A percentile compares a stretch with the other conserved stretches of the same genome.
phyloP scores from a whole-genome alignment of 2,888 invertebrate genomes.

The Cinara cedri region DNA sequence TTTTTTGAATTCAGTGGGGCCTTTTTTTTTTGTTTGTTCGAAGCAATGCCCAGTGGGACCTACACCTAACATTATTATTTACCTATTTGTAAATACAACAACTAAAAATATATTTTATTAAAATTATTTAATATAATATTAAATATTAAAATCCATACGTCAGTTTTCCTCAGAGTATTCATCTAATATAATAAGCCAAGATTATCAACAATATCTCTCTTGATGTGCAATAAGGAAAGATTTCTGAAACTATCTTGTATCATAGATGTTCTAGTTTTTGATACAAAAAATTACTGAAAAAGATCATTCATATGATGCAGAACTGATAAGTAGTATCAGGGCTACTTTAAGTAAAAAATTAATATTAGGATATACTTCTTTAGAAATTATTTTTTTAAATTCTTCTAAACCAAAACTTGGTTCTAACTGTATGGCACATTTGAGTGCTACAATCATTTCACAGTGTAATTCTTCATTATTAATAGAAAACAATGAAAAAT shows the following conservation, averaged over 20 bases:
- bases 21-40: too few species aligned
- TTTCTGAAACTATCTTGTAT: background rate
- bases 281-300: background rate
- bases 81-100: too few species aligned
- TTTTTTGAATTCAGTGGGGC: too few species aligned
- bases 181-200: background rate
- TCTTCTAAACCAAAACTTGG: background rate
- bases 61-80: too few species aligned
- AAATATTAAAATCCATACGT: background rate
- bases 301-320: background rate
- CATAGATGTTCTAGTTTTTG: conserved; percentile 1
- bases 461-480: too few species aligned
- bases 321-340: conserved; percentile 1
- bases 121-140: background rate
- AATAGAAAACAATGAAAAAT: too few species aligned
- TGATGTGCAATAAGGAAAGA: background rate
- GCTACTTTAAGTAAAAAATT: background rate
- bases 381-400: background rate
- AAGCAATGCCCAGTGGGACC: too few species aligned
- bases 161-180: background rate
- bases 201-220: conserved; percentile 5
- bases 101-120: conserved; percentile 4
- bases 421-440: too few species aligned
- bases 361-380: background rate
- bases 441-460: background rate